These are phyloP conservation scores for Lymantria monacha DNA, from an alignment of 2,888 invertebrate species.

Conservation along the genomic window DNA sequence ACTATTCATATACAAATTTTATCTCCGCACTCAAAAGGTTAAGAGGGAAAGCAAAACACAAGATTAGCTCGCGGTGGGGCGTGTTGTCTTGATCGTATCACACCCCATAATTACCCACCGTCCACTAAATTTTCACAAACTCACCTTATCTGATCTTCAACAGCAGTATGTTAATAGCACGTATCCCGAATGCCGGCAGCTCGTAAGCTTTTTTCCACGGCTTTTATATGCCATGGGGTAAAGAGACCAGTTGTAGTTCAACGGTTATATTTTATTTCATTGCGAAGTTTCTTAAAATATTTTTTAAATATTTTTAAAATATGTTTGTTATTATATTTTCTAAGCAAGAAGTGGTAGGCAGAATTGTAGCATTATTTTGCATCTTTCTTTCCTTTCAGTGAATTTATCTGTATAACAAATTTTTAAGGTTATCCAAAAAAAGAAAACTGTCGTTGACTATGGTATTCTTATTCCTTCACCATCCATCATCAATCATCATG, in stretches of 20 bases:
- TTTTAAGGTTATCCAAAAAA: no score
- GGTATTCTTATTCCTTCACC: no score
- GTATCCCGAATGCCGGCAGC: constrained; percentile 62
- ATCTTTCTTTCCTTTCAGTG: no score
- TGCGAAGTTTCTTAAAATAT: no score
- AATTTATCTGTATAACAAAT: no score
- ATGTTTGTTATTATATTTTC: no score
- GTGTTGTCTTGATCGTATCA: constrained; percentile 65
- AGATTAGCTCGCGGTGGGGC: constrained; percentile 54
- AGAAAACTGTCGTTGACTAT: no score
- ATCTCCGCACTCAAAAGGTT: constrained; percentile 15
- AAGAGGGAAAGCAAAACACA: constrained; percentile 27
- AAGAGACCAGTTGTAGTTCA: constrained; percentile 16
- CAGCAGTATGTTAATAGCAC: constrained; percentile 70
- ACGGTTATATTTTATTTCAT: constrained; percentile 13
- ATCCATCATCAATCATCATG: no score
- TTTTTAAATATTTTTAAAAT: no score
- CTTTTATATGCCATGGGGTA: constrained; percentile 19
- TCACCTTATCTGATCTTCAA: constrained; percentile 64
- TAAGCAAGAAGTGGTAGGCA: no score
- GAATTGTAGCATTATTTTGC: no score
- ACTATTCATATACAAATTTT: constrained; percentile 10
- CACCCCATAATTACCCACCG: constrained; percentile 64
- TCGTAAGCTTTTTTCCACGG: constrained; percentile 50
- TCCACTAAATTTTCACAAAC: constrained; percentile 76